Conservation (phyloP, 2,888 invertebrate species). For the Neocrepidodera transversa region DNA sequence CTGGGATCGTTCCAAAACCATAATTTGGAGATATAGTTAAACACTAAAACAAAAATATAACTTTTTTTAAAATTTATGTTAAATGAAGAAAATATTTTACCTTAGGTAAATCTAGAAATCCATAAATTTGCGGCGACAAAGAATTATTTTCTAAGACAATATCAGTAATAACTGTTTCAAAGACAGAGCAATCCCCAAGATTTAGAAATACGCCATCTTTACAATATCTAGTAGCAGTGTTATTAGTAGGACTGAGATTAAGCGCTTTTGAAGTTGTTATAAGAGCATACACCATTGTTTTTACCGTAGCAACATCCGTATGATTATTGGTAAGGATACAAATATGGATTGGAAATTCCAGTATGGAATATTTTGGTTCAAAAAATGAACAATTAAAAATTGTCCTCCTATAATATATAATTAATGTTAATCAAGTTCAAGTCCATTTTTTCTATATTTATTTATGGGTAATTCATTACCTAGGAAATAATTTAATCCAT, state of each 20-base stretch:
- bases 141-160: slow-evolving; percentile 39
- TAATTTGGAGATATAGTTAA: slow-evolving; percentile 41
- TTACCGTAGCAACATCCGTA: slow-evolving; percentile 38
- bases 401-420: slow-evolving; percentile 31
- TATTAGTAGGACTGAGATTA: slow-evolving; percentile 27
- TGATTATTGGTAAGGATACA: slow-evolving; percentile 36
- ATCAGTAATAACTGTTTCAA: slow-evolving; percentile 41
- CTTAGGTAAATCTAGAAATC: slow-evolving; percentile 42
- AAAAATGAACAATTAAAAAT: slow-evolving; percentile 6
- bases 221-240: slow-evolving; percentile 14
- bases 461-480: no score
- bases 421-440: no score
- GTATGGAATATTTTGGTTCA: slow-evolving; percentile 18
- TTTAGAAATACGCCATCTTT: slow-evolving; percentile 35
- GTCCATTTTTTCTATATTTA: no score
- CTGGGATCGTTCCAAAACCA: slow-evolving; percentile 40
- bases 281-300: slow-evolving; percentile 39
- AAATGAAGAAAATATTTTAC: slow-evolving; percentile 22
- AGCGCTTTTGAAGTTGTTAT: slow-evolving; percentile 34
- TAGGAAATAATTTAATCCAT: slow-evolving; percentile 40
- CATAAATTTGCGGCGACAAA: slow-evolving; percentile 38
- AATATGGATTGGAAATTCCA: slow-evolving; percentile 41
- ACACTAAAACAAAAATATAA: slow-evolving; percentile 34
- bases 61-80: no score
- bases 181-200: slow-evolving; percentile 41